Percentiles rank a stretch among this genome's conserved stretches.
Conservation (phyloP, 2,113 vertebrate species). For the Sus scrofa region T2T-Sscrofa CM000812.6:200085501-200086000, state of each 20-base stretch:
- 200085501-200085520: background rate
- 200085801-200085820: background rate
- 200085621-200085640: background rate
- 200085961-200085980: slow-evolving; percentile 22
- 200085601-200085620: background rate
- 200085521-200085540: background rate
- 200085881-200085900: slow-evolving; percentile 9
- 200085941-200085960: background rate
- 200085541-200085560: background rate
- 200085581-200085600: background rate
- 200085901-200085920: background rate
- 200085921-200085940: background rate
- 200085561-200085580: slow-evolving; percentile 19
- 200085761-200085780: background rate
- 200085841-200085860: background rate
- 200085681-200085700: background rate
- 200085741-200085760: background rate
- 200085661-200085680: background rate
- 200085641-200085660: background rate
- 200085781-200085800: background rate
- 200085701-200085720: background rate
- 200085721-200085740: background rate
- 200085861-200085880: background rate
- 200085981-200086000: background rate
- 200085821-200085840: slow-evolving; percentile 15